Evolutionary conservation across 2,797 vertebrate genomes (phyloP).

Genomic region (Peromyscus eremicus): DNA sequence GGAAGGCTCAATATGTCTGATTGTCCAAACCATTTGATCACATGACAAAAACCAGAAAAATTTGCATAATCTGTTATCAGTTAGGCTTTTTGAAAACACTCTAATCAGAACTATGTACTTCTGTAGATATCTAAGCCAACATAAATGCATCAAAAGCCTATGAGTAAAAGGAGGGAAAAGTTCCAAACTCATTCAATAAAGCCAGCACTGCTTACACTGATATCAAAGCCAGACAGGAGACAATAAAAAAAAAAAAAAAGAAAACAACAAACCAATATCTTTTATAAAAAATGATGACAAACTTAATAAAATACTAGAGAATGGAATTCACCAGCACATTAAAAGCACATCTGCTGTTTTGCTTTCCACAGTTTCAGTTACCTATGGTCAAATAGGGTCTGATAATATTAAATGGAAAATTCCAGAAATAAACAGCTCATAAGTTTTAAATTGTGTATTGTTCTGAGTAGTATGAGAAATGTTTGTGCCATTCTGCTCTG

Average conservation of each 20-base stretch:
- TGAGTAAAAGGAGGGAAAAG: not conserved
- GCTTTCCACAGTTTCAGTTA: not conserved
- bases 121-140: not conserved
- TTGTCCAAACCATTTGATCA: not conserved
- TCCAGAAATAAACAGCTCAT: not conserved
- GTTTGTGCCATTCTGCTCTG: not conserved
- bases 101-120: constrained; percentile 9
- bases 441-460: not conserved
- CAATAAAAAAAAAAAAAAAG: not conserved
- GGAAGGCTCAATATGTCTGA: not conserved
- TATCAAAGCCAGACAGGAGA: constrained; percentile 28
- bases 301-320: not conserved
- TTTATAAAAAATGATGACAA: not conserved
- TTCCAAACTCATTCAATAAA: constrained; percentile 32
- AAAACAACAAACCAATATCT: not conserved
- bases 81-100: constrained; percentile 47
- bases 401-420: not conserved
- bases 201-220: not conserved
- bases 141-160: constrained; percentile 12
- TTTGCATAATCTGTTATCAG: not conserved
- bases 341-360: not conserved
- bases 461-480: not conserved
- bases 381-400: not conserved
- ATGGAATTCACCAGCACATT: not conserved
- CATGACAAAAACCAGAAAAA: constrained; percentile 1